These are phyloP conservation scores for Calliopsis andreniformis DNA, from an alignment of 1,140 invertebrate genomes.

Conservation along the genomic window DNA sequence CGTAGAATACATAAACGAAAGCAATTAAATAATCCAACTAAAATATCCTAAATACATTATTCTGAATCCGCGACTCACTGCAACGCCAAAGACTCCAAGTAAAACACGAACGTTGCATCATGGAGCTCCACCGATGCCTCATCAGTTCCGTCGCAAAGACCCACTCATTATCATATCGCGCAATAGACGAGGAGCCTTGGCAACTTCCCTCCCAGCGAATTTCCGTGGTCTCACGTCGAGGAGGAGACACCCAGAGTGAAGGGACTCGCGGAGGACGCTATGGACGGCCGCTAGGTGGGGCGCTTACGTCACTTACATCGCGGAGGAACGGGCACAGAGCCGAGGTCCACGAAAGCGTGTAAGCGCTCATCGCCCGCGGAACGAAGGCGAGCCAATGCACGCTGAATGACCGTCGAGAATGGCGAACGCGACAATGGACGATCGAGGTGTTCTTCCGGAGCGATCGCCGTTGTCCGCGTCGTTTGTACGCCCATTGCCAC, in stretches of 20 bases:
- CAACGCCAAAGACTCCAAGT: too few species aligned
- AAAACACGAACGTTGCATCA: too few species aligned
- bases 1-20: too few species aligned
- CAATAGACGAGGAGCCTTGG: constrained; percentile 17
- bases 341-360: constrained; percentile 54
- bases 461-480: constrained; percentile 49
- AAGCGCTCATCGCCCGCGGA: constrained; percentile 14
- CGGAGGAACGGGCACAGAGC: constrained; percentile 6
- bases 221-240: too few species aligned
- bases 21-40: too few species aligned
- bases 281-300: constrained; percentile 27
- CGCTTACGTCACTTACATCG: constrained; percentile 13
- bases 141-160: background rate
- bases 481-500: constrained; percentile 49
- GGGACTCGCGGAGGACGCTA: constrained; percentile 3
- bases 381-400: constrained; percentile 51
- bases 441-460: constrained; percentile 61
- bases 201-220: background rate
- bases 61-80: too few species aligned
- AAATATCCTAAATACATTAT: too few species aligned
- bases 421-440: constrained; percentile 58
- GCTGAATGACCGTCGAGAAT: constrained; percentile 58
- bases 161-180: background rate
- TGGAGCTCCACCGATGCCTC: too few species aligned
- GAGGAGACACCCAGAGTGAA: constrained; percentile 18